A percentile compares a stretch with the other conserved stretches of the same genome.
Evolutionary conservation across 2,113 vertebrate species (phyloP).

Genomic region (Bolborhynchus lineola): DNA sequence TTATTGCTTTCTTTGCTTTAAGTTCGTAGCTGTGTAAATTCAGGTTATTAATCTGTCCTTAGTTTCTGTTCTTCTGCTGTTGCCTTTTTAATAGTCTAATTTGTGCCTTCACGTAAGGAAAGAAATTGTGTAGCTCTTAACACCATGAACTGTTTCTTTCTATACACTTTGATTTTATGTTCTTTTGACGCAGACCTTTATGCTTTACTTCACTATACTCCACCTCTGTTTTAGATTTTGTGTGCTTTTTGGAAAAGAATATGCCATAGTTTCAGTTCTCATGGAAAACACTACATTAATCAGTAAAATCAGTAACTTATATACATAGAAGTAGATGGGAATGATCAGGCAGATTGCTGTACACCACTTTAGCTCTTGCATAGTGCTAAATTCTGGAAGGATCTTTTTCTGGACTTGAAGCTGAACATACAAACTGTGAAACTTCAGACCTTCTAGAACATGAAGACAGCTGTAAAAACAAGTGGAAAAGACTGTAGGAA

Average conservation of each 20-base stretch:
- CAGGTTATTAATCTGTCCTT: not conserved
- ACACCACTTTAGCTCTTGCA: not conserved
- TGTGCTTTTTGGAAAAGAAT: not conserved
- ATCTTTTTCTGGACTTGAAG: conserved; percentile 10
- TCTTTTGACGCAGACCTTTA: not conserved
- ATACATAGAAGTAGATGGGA: not conserved
- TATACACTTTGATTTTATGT: not conserved
- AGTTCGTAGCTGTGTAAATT: not conserved
- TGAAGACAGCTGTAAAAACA: conserved; percentile 41
- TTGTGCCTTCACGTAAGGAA: not conserved
- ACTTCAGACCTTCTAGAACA: conserved; percentile 21
- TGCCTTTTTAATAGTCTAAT: not conserved
- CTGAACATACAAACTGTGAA: not conserved
- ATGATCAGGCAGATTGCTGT: not conserved
- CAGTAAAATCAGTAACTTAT: not conserved
- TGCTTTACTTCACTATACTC: not conserved
- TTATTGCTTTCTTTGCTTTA: not conserved
- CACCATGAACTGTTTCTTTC: not conserved
- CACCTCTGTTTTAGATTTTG: not conserved
- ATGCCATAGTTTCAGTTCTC: not conserved
- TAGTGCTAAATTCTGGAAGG: not conserved
- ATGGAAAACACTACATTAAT: not conserved
- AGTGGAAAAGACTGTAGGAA: not conserved
- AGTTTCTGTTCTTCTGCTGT: not conserved
- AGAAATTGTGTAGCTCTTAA: not conserved